These are phyloP conservation scores for pig (Sus scrofa) DNA, from an alignment of 2,113 vertebrate species.

Conservation along the genomic window DNA sequence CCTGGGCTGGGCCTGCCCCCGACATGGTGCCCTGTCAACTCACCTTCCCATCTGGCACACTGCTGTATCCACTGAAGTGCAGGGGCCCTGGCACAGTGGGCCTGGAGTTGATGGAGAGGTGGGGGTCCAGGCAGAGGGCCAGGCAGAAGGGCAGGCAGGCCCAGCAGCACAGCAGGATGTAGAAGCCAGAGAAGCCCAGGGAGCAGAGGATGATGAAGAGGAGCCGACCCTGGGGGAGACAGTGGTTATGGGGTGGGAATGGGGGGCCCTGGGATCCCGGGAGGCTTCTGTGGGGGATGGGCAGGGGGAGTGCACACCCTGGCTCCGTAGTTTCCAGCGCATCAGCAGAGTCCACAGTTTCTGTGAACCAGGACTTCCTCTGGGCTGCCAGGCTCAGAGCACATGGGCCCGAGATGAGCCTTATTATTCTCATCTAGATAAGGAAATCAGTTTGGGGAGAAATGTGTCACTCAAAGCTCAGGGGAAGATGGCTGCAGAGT, in stretches of 20 bases:
- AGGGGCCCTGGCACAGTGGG: background rate
- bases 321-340: background rate
- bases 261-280: background rate
- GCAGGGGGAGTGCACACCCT: background rate
- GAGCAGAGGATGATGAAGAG: constrained; percentile 74
- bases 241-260: accelerated
- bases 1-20: too few species aligned
- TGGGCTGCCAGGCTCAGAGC: background rate
- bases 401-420: background rate
- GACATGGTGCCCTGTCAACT: background rate
- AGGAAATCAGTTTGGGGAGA: background rate
- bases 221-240: constrained; percentile 79
- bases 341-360: background rate
- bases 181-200: background rate
- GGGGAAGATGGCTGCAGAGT: background rate
- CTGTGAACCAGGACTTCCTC: background rate
- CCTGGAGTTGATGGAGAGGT: background rate
- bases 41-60: constrained; percentile 89
- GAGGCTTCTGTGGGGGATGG: background rate
- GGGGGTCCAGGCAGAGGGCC: constrained; percentile 32
- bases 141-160: constrained; percentile 58
- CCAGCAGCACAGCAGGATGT: constrained; percentile 72
- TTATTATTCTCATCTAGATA: background rate
- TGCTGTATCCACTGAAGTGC: constrained; percentile 86
- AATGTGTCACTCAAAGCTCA: background rate